phyloP scores from a whole-genome alignment of 2,797 vertebrate genomes.

The Pristis pectinata region DNA sequence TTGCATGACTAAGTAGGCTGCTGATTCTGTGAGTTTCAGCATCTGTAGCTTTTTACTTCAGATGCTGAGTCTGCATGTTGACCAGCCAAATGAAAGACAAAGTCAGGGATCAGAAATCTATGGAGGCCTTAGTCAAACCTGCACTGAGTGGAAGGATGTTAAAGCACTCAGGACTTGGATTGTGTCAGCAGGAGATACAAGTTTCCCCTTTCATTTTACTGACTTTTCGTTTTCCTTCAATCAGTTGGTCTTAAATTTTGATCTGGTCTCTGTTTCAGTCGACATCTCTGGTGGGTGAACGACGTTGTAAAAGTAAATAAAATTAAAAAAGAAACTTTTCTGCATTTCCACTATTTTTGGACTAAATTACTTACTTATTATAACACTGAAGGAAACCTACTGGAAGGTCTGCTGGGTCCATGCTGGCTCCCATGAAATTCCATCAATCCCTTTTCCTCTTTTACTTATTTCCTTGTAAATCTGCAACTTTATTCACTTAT shows the following conservation, averaged over 20 bases:
- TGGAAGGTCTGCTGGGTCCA: too few species aligned
- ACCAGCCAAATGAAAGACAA: background rate
- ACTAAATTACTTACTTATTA: too few species aligned
- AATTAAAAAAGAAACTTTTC: background rate
- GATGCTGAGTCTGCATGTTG: background rate
- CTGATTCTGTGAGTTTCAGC: background rate
- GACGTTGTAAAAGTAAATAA: too few species aligned
- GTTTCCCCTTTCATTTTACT: background rate
- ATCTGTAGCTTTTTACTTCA: too few species aligned
- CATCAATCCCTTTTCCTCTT: too few species aligned
- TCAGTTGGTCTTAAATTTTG: background rate
- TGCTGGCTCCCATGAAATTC: too few species aligned
- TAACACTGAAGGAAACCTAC: too few species aligned
- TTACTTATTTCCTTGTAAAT: too few species aligned
- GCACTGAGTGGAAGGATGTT: background rate
- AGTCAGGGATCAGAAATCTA: background rate
- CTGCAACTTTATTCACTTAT: too few species aligned
- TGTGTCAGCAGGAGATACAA: background rate
- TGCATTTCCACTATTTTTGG: background rate
- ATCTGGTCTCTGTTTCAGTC: background rate
- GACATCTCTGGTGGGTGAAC: background rate
- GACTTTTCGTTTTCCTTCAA: background rate
- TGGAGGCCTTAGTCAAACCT: background rate
- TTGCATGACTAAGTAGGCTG: background rate
- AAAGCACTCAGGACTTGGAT: background rate